Evolutionary conservation across 1,140 invertebrate genomes (phyloP).

Genomic region (Monochamus saltuarius): DNA sequence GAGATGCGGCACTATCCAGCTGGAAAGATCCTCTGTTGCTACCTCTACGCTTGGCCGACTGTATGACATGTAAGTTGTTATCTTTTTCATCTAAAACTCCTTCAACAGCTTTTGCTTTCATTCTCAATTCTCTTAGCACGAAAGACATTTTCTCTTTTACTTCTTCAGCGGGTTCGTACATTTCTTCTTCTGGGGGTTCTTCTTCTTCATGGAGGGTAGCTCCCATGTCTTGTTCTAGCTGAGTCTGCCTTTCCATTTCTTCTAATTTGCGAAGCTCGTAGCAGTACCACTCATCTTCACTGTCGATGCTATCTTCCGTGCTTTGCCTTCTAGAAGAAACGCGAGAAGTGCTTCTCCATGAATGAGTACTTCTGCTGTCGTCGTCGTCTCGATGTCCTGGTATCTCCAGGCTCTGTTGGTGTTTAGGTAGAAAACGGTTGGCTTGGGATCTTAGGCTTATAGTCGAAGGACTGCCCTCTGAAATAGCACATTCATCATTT

Average conservation of each 20-base stretch:
- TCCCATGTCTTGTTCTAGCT: constrained; percentile 65
- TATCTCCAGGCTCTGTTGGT: constrained; percentile 80
- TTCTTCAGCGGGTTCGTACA: constrained; percentile 65
- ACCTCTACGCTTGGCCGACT: constrained; percentile 52
- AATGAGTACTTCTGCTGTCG: constrained; percentile 82
- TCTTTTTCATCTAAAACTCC: constrained; percentile 45
- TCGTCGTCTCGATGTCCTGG: constrained; percentile 74
- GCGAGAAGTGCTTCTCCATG: constrained; percentile 79
- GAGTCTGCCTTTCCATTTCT: constrained; percentile 77
- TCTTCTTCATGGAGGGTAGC: constrained; percentile 62
- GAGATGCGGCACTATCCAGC: constrained; percentile 34
- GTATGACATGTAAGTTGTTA: constrained; percentile 47
- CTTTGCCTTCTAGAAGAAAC: constrained; percentile 87
- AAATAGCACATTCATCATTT: constrained; percentile 32
- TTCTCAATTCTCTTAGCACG: constrained; percentile 70
- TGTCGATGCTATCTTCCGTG: constrained; percentile 90
- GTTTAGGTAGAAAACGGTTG: constrained; percentile 63
- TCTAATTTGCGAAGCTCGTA: constrained; percentile 85
- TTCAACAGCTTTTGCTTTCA: constrained; percentile 61
- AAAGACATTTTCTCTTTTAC: constrained; percentile 77
- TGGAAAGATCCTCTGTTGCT: constrained; percentile 36
- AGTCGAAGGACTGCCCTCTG: constrained; percentile 65
- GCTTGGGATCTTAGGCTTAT: constrained; percentile 59
- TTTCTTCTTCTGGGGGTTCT: constrained; percentile 52
- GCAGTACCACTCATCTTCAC: constrained; percentile 91